A percentile compares a stretch with the other conserved stretches of the same genome.
These are phyloP conservation scores for Mustelus asterias DNA, from an alignment of 2,113 vertebrate genomes.

Conservation along the genomic window DNA sequence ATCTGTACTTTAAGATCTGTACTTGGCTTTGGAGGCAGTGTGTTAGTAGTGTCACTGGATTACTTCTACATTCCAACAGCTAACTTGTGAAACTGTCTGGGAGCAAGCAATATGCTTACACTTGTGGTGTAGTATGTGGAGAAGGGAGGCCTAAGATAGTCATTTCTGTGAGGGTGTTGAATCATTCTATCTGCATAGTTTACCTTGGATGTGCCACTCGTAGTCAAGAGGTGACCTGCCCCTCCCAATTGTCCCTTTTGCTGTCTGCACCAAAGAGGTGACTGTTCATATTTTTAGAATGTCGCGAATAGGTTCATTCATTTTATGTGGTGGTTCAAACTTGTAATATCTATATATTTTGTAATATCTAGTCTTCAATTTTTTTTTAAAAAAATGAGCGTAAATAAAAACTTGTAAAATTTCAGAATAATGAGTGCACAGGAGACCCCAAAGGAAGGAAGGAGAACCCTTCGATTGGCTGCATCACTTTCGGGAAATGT, in stretches of 20 bases:
- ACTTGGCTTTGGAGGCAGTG: background rate
- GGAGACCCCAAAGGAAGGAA: conserved; percentile 7
- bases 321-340: background rate
- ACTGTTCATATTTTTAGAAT: background rate
- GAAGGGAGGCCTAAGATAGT: background rate
- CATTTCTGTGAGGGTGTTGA: background rate
- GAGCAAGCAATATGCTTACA: background rate
- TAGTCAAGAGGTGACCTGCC: background rate
- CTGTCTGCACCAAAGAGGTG: background rate
- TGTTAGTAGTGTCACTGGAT: background rate
- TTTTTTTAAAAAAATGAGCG: no score
- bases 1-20: background rate
- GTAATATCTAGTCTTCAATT: no score
- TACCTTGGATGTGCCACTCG: background rate
- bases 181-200: background rate
- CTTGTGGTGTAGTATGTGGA: background rate
- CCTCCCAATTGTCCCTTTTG: background rate
- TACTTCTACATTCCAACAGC: background rate
- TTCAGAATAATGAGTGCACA: conserved; percentile 8
- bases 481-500: background rate
- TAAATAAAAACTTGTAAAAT: background rate
- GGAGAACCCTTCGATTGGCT: background rate
- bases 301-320: background rate
- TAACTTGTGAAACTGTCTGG: background rate
- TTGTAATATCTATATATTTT: no score